Evolutionary conservation across 2,113 vertebrate species (phyloP), one percentile per base, ranked within the genome.

Genomic region (Gambusia holbrooki): DNA sequence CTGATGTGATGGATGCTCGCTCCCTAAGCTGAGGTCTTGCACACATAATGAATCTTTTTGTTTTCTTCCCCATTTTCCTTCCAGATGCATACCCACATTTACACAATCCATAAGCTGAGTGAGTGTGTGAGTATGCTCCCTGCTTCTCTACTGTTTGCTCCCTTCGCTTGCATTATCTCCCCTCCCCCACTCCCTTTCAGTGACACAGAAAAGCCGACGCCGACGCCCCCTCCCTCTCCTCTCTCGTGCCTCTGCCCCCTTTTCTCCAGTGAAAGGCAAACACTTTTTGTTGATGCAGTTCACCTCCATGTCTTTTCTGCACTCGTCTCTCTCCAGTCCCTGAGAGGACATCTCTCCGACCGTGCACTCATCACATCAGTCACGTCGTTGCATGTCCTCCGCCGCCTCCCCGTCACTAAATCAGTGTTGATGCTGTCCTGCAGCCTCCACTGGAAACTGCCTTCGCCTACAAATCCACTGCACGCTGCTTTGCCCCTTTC

Each of bases 131-230:
- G 86, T 83, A 54, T 81, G 87, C 77, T 88, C 87, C 81, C 66
- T 84, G 80, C 73, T 73, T 90, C 83, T 84, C 83, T 65, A 70
- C 84, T 73, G 82, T 91, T 89, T 87, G 84, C 86, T 87, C 88
- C 80, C 87, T 86, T 54, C 14, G 37, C 78, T 90, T 35, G 80
- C 82, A 84, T 91, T 92, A 90, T 88, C 91, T 91, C 92, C 89
- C 92, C 81, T 93, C 92, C 93, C 91, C 92, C 93, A 89, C 88
- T 90, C 89, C 83, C 81, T 93, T 92, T 90, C 88, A 90, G 92
- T 93, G 92, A 92, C 93, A 93, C 91, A 94, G 91, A 95, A 95
- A 94, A 92, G 86, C 87, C 69, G 90, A 92, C 70, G 66, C 33
- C 7, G 33, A 85, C 74, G 54, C 86, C 89, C 87, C 86, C 91